Percentiles rank a stretch among this genome's conserved stretches.
phyloP scores from a whole-genome alignment of 2,797 vertebrate species.

The Liparis tanakae region DNA sequence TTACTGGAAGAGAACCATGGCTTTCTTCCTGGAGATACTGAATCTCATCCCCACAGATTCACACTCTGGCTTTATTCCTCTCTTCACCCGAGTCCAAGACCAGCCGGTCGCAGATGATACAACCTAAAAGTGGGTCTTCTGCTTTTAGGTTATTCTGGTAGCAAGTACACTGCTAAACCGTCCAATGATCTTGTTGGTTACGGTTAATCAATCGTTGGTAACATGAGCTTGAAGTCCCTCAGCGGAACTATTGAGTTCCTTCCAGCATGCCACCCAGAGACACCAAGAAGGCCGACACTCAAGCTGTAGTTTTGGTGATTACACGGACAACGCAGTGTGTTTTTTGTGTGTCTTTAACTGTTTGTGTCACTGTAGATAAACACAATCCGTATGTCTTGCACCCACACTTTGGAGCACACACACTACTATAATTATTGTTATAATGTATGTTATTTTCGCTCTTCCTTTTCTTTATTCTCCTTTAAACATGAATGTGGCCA shows the following conservation, averaged over 20 bases:
- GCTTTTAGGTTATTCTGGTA: neutral
- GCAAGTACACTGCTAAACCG: neutral
- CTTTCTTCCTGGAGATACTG: neutral
- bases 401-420: neutral
- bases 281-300: no score
- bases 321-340: no score
- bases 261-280: no score
- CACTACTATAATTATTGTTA: neutral
- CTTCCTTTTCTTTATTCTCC: neutral
- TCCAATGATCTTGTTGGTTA: neutral
- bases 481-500: neutral
- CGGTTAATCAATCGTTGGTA: neutral
- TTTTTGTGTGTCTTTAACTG: no score
- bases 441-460: neutral
- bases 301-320: no score
- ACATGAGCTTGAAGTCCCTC: neutral
- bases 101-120: no score
- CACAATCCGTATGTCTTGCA: no score
- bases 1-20: neutral
- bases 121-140: no score
- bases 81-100: no score
- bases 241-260: no score
- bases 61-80: no score
- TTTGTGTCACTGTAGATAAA: no score
- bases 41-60: neutral